These are phyloP conservation scores for Cheilosia urbana DNA, from an alignment of 2,888 invertebrate species.

Conservation along the genomic window DNA sequence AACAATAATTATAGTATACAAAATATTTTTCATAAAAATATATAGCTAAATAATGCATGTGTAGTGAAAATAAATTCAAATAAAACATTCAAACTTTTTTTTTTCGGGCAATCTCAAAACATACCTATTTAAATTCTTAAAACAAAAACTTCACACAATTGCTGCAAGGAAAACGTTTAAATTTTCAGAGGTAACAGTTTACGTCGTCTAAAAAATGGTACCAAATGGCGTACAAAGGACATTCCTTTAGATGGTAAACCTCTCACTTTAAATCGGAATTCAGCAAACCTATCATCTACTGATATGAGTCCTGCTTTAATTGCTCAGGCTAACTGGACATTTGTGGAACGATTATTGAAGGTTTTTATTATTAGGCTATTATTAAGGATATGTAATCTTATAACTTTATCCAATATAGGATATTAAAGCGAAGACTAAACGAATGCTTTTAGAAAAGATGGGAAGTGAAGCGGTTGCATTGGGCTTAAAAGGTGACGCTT, in stretches of 20 bases:
- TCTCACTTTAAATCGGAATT: conserved; percentile 80
- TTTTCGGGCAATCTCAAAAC: conserved; percentile 37
- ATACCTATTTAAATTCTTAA: conserved; percentile 38
- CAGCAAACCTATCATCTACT: conserved; percentile 82
- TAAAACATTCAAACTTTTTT: conserved; percentile 49
- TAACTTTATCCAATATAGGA: conserved; percentile 85
- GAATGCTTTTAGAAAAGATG: conserved; percentile 99
- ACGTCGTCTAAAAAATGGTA: conserved; percentile 86
- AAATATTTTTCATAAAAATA: conserved; percentile 13
- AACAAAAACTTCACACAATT: conserved; percentile 41
- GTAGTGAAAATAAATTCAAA: conserved; percentile 64
- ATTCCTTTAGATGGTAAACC: conserved; percentile 85
- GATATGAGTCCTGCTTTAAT: conserved; percentile 92
- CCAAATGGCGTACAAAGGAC: conserved; percentile 87
- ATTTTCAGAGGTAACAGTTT: conserved; percentile 84
- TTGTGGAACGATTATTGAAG: conserved; percentile 98
- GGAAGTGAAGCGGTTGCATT: conserved; percentile 98
- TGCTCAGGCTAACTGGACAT: conserved; percentile 98
- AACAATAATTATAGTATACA: neutral
- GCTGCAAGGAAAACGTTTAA: conserved; percentile 73
- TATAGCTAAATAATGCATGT: conserved; percentile 54
- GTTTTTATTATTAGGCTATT: conserved; percentile 83
- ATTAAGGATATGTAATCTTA: conserved; percentile 1
- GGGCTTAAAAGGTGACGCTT: conserved; percentile 93
- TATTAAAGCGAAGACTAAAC: conserved; percentile 97